Conservation (phyloP, 1,140 invertebrate species). For the Trichomalopsis sarcophagae region DNA sequence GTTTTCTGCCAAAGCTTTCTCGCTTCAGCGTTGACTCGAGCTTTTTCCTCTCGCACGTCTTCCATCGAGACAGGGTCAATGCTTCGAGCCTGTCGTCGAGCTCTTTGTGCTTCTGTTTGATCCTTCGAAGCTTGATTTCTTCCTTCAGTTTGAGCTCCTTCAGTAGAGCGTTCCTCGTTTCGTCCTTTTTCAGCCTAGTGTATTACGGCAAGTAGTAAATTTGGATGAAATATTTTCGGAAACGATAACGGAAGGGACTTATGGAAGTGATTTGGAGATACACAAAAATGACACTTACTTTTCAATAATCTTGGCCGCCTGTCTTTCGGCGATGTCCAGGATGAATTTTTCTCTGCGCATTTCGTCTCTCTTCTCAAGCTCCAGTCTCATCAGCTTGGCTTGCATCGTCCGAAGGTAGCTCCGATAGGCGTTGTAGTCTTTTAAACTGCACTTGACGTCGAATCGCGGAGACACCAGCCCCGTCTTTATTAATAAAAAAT, state of each 20-base stretch:
- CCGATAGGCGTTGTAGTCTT: constrained; percentile 70
- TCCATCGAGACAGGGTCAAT: constrained; percentile 24
- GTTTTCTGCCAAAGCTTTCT: constrained; percentile 52
- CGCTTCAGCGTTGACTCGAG: constrained; percentile 23
- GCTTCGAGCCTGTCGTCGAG: constrained; percentile 30
- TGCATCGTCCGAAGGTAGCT: constrained; percentile 66
- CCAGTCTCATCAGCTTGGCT: constrained; percentile 58
- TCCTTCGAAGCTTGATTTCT: constrained; percentile 26
- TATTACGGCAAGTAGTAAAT: too few species aligned
- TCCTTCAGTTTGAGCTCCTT: neutral
- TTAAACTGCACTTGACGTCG: constrained; percentile 66
- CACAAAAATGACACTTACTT: neutral
- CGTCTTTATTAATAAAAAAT: constrained; percentile 44
- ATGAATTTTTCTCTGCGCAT: constrained; percentile 23
- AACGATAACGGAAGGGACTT: neutral
- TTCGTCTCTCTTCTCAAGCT: constrained; percentile 54
- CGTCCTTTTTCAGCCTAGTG: constrained; percentile 33
- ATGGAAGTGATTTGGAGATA: neutral
- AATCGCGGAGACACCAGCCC: constrained; percentile 64
- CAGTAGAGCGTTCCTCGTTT: neutral
- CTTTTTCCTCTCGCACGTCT: constrained; percentile 36
- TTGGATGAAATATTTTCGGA: too few species aligned
- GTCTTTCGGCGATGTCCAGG: neutral
- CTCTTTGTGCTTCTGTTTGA: constrained; percentile 41
- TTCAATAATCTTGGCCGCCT: constrained; percentile 5